Percentiles rank a stretch among this genome's conserved stretches.
Conservation (phyloP, 2,797 vertebrate species). For the Pipistrellus pygmaeus region DNA sequence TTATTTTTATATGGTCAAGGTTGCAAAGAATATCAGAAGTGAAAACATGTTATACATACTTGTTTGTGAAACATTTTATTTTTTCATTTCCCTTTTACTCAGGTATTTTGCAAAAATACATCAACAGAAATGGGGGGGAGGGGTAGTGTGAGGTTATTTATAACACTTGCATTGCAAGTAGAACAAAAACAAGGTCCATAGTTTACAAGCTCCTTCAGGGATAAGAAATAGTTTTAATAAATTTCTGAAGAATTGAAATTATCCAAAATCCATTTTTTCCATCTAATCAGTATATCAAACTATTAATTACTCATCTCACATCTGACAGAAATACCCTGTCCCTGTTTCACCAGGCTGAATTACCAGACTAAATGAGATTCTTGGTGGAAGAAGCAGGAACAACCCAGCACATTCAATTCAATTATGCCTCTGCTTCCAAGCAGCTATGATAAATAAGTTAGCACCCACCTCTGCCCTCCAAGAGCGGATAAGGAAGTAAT, state of each 20-base stretch:
- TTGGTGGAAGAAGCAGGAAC: background rate
- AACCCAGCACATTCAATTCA: background rate
- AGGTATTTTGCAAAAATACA: background rate
- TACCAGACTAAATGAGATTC: background rate
- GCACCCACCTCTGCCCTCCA: background rate
- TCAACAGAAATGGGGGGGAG: background rate
- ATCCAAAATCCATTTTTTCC: background rate
- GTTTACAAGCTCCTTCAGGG: background rate
- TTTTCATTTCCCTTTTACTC: background rate
- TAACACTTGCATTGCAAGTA: background rate
- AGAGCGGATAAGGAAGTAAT: background rate
- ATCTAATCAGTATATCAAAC: background rate
- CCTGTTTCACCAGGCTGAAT: background rate
- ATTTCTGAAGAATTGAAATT: background rate
- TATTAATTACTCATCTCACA: background rate
- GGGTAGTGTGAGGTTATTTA: background rate
- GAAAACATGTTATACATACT: background rate
- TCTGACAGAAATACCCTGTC: background rate
- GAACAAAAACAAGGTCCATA: background rate
- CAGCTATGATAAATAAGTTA: constrained; percentile 40
- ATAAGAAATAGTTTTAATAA: background rate
- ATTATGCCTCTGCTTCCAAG: background rate
- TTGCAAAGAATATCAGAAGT: background rate
- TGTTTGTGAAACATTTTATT: background rate
- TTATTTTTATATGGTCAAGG: background rate